phyloP scores from a whole-genome alignment of 2,113 vertebrate genomes.

The Notothenia rossii region DNA sequence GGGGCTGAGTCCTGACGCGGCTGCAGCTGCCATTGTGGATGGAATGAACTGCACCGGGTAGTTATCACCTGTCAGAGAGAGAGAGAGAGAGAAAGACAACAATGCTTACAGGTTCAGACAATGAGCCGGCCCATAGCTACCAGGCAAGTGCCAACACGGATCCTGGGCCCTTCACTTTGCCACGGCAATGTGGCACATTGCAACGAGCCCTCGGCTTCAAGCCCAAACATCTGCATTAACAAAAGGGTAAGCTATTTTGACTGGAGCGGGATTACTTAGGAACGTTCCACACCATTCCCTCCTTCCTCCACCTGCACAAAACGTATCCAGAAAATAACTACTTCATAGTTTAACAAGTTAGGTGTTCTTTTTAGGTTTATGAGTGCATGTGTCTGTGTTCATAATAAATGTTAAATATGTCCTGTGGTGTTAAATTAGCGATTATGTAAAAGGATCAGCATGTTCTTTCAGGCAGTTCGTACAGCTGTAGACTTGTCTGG shows the following conservation, averaged over 20 bases:
- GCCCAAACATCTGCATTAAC: constrained; percentile 97
- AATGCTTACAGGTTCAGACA: constrained; percentile 99
- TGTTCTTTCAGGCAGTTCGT: constrained; percentile 69
- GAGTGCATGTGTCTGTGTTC: not conserved
- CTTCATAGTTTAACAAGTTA: constrained; percentile 34
- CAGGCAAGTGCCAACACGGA: constrained; percentile 94
- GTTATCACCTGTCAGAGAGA: constrained; percentile 97
- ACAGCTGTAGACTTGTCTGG: constrained; percentile 76
- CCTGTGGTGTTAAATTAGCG: constrained; percentile 46
- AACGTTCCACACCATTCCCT: constrained; percentile 70
- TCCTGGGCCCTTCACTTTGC: constrained; percentile 78
- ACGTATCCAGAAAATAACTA: constrained; percentile 25
- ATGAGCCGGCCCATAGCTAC: constrained; percentile 89
- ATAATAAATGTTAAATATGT: constrained; percentile 44
- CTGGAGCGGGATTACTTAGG: constrained; percentile 85
- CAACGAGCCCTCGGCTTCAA: constrained; percentile 81
- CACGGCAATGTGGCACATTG: constrained; percentile 68
- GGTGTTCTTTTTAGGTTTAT: constrained; percentile 14
- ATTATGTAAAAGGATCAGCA: constrained; percentile 55
- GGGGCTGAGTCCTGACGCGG: constrained; percentile 99
- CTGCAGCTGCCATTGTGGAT: constrained; percentile 99
- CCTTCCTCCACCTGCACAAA: constrained; percentile 50
- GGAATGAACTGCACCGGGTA: constrained; percentile 99
- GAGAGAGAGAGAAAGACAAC: constrained; percentile 80
- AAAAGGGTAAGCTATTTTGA: constrained; percentile 90